phyloP scores from a whole-genome alignment of 2,888 invertebrate species.

The Ichneumon xanthorius region DNA sequence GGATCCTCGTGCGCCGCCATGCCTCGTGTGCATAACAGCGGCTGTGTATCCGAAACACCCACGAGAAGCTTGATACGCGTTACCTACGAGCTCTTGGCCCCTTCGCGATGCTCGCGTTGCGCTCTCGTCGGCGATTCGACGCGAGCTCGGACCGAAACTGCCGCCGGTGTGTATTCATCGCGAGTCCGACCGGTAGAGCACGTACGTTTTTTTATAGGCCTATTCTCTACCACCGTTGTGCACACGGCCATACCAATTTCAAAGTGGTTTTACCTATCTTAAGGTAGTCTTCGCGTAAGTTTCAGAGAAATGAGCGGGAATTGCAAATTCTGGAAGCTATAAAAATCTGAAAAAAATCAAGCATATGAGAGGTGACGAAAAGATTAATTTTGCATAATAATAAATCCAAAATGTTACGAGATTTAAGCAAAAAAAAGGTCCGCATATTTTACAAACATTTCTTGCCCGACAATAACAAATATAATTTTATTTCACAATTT shows the following conservation, averaged over 20 bases:
- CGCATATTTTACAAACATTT: too few species aligned
- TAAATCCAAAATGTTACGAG: too few species aligned
- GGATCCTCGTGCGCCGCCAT: constrained; percentile 62
- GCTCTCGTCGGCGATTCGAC: constrained; percentile 15
- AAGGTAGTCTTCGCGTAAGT: too few species aligned
- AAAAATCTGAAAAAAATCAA: too few species aligned
- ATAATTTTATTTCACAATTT: too few species aligned
- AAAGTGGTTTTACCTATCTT: not conserved
- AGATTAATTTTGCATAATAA: too few species aligned
- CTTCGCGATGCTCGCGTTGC: constrained; percentile 15
- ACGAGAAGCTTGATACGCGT: constrained; percentile 32
- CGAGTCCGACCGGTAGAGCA: constrained; percentile 23
- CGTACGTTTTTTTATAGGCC: constrained; percentile 30
- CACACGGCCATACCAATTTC: constrained; percentile 11
- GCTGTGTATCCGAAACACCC: constrained; percentile 36
- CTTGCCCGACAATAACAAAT: too few species aligned
- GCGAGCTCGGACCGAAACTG: constrained; percentile 21
- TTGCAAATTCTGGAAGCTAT: too few species aligned
- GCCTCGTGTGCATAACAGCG: constrained; percentile 32
- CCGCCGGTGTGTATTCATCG: not conserved
- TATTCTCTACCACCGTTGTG: constrained; percentile 9
- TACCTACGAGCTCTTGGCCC: constrained; percentile 28
- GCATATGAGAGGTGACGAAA: too few species aligned
- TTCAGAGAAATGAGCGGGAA: too few species aligned
- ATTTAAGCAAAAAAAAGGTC: too few species aligned